Base-by-base conservation (phyloP, 2,797 vertebrate species). In the Scarus forsteni region DNA sequence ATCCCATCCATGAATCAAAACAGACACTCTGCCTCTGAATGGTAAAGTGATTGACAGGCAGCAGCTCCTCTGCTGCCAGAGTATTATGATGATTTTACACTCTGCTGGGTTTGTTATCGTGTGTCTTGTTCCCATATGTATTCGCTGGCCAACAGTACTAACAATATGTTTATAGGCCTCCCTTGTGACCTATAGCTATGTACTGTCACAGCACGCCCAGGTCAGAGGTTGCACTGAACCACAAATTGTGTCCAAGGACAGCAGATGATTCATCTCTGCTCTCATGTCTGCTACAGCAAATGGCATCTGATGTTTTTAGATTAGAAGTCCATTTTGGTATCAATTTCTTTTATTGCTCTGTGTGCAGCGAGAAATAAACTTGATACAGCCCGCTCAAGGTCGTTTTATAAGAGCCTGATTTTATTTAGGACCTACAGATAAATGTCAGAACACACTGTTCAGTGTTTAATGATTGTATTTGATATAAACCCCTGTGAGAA, bases 321-420 rank as follows among this genome's bases (percentile, higher is more conserved):
- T 80, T 78, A 55, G 69, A 65, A 66, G 63, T 80, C 75, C 67
- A 75, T 85, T 85, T 85, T 70, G 61, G 71, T 70, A 68, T 84
- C 57, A 65, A 39, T 88, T 81, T 82, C 13, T 66, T 85, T 87
- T 86, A 85, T 85, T 76, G 60, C 50, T 44, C 9, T 13, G 43
- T 12, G 53, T 40, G 40, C 36, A 42, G 67, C 19, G 19, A 10
- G 34, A 6, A 64, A 74, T 60, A 75, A 79, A 65, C 42, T n/a
- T 45, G 39, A 51, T 51, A 36, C n/a, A 62, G 64, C 59, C 50
- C 13, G 53, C 57, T 86, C 85, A 89, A 88, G 85, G 83, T 81
- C 42, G 35, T 73, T 83, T 80, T 66, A 66, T 18, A 73, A 40
- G 58, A 81, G 60, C 11, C 14, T 19, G 42, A 57, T 63, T 73